Evolutionary conservation across 2,113 vertebrate genomes (phyloP).

Genomic region (Odocoileus hemionus): DNA sequence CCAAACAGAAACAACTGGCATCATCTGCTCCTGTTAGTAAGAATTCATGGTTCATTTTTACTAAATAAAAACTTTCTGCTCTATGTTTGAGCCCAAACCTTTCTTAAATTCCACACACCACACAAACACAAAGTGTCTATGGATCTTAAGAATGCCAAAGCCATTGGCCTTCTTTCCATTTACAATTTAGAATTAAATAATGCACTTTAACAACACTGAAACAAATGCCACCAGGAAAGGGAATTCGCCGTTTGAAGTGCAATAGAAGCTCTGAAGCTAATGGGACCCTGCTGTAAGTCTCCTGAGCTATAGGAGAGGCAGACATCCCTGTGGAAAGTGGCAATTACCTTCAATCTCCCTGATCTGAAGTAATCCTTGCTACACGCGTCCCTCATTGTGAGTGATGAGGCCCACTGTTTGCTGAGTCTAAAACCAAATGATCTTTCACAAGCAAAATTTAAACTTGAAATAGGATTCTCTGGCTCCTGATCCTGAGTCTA

Average conservation of each 20-base stretch:
- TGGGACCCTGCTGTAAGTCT: conserved; percentile 69
- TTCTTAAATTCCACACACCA: background rate
- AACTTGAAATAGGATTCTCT: conserved; percentile 98
- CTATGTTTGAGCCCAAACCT: background rate
- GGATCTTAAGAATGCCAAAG: background rate
- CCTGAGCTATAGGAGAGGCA: conserved; percentile 71
- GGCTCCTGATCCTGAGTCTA: conserved; percentile 89
- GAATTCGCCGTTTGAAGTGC: conserved; percentile 53
- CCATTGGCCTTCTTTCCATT: background rate
- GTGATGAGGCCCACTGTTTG: conserved; percentile 96
- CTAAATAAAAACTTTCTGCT: background rate
- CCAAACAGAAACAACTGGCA: background rate
- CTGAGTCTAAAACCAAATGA: conserved; percentile 97
- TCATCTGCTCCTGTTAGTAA: background rate
- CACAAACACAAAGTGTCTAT: background rate
- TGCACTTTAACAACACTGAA: background rate
- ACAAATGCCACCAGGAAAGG: conserved; percentile 18
- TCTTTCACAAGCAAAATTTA: conserved; percentile 98
- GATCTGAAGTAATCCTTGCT: conserved; percentile 93
- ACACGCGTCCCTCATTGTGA: conserved; percentile 93
- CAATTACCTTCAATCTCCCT: conserved; percentile 91
- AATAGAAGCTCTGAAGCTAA: conserved; percentile 65
- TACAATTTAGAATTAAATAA: background rate
- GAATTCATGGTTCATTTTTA: background rate
- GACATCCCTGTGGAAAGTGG: conserved; percentile 85